Conservation (phyloP, 2,113 vertebrate species). For the Mixornis gularis region DNA sequence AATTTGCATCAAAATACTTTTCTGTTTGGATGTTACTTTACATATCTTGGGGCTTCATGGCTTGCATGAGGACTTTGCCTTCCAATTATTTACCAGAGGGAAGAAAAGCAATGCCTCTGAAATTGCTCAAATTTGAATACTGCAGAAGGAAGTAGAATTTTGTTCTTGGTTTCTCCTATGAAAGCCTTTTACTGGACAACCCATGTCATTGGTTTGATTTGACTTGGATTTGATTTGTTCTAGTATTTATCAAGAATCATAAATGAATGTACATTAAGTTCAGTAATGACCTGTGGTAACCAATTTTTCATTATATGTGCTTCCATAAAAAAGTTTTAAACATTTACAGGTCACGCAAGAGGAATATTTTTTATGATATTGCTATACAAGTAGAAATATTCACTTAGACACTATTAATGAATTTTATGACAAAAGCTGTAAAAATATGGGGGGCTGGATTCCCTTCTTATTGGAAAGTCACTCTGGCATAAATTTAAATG, state of each 20-base stretch:
- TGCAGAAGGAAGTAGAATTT: not conserved
- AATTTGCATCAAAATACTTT: conserved; percentile 48
- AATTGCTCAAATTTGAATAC: not conserved
- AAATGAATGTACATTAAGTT: not conserved
- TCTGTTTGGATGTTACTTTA: conserved; percentile 9
- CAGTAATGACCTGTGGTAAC: not conserved
- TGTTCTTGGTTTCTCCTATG: not conserved
- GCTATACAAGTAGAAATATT: not conserved
- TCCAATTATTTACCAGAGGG: not conserved
- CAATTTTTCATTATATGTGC: not conserved
- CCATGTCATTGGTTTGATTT: not conserved
- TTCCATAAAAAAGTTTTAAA: not conserved
- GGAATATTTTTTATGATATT: not conserved
- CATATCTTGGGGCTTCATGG: conserved; percentile 2
- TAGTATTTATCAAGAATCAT: not conserved
- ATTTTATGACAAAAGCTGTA: not conserved
- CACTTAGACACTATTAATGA: not conserved
- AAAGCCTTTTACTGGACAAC: not conserved
- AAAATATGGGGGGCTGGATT: not conserved
- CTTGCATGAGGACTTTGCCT: conserved; percentile 14
- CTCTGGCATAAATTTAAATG: not conserved
- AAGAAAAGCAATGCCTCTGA: not conserved
- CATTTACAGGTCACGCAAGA: not conserved
- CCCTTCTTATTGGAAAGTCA: not conserved
- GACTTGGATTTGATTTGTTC: not conserved